Percentiles rank a stretch among this genome's conserved stretches.
Conservation (phyloP, 2,797 vertebrate species). For the Eidolon dupreanum region DNA sequence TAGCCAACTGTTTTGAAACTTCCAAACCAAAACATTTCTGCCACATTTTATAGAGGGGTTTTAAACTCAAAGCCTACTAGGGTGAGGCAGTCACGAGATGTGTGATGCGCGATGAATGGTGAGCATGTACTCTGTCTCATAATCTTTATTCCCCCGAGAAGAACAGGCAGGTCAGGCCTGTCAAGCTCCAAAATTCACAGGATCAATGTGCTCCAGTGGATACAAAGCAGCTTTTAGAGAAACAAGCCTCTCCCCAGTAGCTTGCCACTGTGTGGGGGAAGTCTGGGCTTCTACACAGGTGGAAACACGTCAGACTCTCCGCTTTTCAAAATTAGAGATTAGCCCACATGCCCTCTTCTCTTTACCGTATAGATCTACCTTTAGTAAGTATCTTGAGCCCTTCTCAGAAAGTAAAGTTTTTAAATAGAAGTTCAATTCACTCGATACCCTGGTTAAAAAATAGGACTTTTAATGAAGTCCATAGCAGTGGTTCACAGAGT, state of each 20-base stretch:
- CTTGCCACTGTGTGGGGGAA: neutral
- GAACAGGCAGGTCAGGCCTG: neutral
- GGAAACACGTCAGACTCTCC: neutral
- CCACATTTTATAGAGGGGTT: neutral
- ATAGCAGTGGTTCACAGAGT: neutral
- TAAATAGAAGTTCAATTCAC: neutral
- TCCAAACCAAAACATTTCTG: neutral
- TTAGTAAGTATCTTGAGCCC: neutral
- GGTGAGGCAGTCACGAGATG: fast-evolving
- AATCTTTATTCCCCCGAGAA: neutral
- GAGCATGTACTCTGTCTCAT: neutral
- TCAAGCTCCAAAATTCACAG: neutral
- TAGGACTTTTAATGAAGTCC: neutral
- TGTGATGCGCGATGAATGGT: neutral
- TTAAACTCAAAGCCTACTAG: neutral
- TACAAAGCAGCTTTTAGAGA: neutral
- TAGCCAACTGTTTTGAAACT: neutral
- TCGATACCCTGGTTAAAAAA: neutral
- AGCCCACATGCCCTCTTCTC: neutral
- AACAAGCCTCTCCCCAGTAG: neutral
- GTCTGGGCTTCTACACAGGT: neutral
- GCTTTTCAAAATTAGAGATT: neutral
- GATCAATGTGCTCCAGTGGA: neutral
- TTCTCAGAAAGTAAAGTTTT: neutral
- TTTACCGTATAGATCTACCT: neutral